A percentile compares a stretch with the other conserved stretches of the same genome.
Conservation (phyloP, 2,113 vertebrate species). For the Chloropsis cyanopogon region DNA sequence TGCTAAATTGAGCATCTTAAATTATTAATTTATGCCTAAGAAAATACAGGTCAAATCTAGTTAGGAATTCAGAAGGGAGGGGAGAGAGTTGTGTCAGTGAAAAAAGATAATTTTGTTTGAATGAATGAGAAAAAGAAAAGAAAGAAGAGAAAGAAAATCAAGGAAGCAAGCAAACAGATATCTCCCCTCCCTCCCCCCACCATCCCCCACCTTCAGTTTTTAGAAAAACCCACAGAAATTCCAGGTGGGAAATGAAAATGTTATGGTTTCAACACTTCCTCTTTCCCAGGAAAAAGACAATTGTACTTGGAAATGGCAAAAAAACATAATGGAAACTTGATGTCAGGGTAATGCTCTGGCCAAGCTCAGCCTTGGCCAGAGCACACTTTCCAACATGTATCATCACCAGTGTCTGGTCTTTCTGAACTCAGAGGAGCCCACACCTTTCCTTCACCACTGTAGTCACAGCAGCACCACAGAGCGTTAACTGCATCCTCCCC, state of each 20-base stretch:
- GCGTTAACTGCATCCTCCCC: rapidly evolving
- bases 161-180: background rate
- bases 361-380: background rate
- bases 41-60: background rate
- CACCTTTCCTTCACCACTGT: background rate
- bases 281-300: background rate
- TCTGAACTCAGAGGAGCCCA: background rate
- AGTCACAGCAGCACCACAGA: background rate
- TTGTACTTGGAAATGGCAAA: background rate
- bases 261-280: background rate
- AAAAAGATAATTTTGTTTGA: background rate
- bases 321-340: background rate
- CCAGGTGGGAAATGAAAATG: background rate
- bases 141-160: background rate
- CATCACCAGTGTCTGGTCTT: background rate
- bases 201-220: background rate
- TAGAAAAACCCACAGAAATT: background rate
- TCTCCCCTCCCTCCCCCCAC: rapidly evolving
- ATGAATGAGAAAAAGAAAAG: background rate
- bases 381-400: background rate
- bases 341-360: background rate
- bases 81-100: background rate
- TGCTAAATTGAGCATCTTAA: background rate
- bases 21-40: background rate
- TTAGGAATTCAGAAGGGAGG: background rate